Conservation (phyloP, 2,797 vertebrate genomes). For the Propithecus deckenii region DNA sequence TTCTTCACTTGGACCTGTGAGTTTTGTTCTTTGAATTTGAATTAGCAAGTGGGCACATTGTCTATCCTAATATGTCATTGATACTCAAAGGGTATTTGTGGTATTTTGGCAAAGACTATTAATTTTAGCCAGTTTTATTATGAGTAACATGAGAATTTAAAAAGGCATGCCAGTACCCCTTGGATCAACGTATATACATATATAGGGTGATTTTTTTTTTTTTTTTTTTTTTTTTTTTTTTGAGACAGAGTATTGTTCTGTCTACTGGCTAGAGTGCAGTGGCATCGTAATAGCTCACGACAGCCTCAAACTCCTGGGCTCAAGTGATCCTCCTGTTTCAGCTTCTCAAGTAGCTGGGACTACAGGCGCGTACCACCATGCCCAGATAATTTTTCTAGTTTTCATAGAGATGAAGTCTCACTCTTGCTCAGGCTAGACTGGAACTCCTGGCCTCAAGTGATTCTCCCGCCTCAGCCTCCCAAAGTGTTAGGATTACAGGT, state of each 20-base stretch:
- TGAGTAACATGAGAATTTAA: background rate
- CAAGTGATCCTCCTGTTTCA: background rate
- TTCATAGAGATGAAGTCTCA: background rate
- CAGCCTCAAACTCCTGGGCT: background rate
- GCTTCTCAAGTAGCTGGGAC: background rate
- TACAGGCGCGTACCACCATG: background rate
- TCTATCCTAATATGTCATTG: rapidly evolving
- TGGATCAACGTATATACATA: background rate
- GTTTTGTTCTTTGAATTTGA: slow-evolving; percentile 46
- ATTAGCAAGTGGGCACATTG: background rate
- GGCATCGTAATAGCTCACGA: background rate
- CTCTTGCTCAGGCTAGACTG: background rate
- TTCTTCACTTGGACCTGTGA: slow-evolving; percentile 79
- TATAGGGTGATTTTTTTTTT: rapidly evolving
- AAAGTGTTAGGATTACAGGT: background rate
- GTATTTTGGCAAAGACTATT: background rate
- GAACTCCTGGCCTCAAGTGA: background rate
- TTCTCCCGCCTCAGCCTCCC: background rate
- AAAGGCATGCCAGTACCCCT: background rate
- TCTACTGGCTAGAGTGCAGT: background rate
- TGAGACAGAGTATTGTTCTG: background rate
- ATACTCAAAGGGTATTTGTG: background rate
- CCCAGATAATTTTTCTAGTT: background rate
- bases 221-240: background rate
- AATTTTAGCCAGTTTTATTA: background rate